These are phyloP conservation scores for Aphelenchoides avenae DNA, from an alignment of 1,140 invertebrate genomes.

Conservation along the genomic window DNA sequence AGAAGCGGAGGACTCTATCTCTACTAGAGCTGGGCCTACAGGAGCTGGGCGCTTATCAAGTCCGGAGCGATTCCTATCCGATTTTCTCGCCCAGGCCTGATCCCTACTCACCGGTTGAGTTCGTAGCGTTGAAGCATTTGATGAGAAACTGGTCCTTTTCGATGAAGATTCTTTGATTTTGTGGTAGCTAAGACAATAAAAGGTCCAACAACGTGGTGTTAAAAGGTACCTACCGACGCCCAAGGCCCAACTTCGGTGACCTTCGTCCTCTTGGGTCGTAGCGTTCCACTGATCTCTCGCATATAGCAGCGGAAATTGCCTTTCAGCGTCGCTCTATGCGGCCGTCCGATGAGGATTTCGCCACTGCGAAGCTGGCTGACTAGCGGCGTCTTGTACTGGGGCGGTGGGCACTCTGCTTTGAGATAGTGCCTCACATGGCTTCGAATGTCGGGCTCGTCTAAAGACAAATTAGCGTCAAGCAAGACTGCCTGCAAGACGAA, in stretches of 20 bases:
- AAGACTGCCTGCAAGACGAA: no score
- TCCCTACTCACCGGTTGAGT: slow-evolving; percentile 2
- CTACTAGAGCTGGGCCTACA: no score
- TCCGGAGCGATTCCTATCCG: background rate
- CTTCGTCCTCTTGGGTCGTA: slow-evolving; percentile 6
- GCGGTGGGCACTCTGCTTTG: slow-evolving; percentile 1
- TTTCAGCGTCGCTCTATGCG: slow-evolving; percentile 13
- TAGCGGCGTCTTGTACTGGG: slow-evolving; percentile 7
- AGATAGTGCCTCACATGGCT: slow-evolving; percentile 17
- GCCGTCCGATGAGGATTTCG: slow-evolving; percentile 20
- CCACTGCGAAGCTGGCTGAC: slow-evolving; percentile 14
- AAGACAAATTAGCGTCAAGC: no score
- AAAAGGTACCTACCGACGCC: slow-evolving; percentile 5
- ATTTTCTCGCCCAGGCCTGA: background rate
- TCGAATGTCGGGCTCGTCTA: slow-evolving; percentile 16
- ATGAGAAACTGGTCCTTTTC: slow-evolving; percentile 28
- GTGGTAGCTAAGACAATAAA: slow-evolving; percentile 24
- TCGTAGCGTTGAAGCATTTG: no score
- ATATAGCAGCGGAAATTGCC: slow-evolving; percentile 2
- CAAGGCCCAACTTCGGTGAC: slow-evolving; percentile 12
- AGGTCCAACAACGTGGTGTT: slow-evolving; percentile 1
- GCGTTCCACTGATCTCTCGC: slow-evolving; percentile 17
- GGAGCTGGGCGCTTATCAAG: background rate
- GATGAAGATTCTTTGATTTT: slow-evolving; percentile 13
- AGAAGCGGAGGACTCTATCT: slow-evolving; percentile 3